Conservation (phyloP, 2,113 vertebrate species). For the Okapia johnstoni region DNA sequence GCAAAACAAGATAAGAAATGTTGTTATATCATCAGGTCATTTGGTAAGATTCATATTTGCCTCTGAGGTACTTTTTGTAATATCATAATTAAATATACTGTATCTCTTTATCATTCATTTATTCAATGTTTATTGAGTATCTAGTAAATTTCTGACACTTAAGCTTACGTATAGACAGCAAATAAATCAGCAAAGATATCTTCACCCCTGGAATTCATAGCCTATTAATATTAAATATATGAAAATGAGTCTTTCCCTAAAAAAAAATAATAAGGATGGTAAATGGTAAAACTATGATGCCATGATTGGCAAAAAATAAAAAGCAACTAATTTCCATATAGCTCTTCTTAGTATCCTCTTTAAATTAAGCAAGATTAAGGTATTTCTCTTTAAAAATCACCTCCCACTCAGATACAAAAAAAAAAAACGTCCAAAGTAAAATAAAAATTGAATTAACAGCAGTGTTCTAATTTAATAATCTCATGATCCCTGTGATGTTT, state of each 20-base stretch:
- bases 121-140: not conserved
- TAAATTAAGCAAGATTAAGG: not conserved
- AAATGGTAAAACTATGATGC: not conserved
- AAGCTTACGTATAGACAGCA: not conserved
- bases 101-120: not conserved
- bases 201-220: not conserved
- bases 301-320: not conserved
- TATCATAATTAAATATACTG: not conserved
- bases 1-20: not conserved
- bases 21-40: not conserved
- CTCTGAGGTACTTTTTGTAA: not conserved
- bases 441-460: not conserved
- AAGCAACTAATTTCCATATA: not conserved
- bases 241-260: not conserved
- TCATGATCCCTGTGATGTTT: not conserved
- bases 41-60: not conserved
- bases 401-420: not conserved
- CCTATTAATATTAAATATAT: not conserved
- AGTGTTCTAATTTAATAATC: not conserved
- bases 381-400: not conserved
- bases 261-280: not conserved
- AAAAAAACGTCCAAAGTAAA: not conserved
- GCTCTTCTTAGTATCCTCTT: not conserved
- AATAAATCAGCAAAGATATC: not conserved
- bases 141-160: not conserved